These are phyloP conservation scores for Furnarius figulus DNA, from an alignment of 2,113 vertebrate species.

Conservation along the genomic window DNA sequence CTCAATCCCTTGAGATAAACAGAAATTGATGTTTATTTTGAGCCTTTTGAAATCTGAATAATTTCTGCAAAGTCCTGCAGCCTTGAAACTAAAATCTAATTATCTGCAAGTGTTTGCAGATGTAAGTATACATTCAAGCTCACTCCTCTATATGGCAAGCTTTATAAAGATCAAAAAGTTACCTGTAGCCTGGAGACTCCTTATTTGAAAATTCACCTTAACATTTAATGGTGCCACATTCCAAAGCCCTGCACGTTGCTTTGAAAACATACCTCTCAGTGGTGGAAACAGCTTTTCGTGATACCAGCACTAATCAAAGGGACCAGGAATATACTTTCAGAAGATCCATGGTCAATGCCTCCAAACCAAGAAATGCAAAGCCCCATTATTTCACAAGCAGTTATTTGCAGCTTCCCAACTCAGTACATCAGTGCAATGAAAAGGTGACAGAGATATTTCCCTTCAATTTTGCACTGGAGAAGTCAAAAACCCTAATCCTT, in stretches of 20 bases:
- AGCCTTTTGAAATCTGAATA: conserved; percentile 57
- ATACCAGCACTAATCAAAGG: neutral
- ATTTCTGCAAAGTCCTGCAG: conserved; percentile 41
- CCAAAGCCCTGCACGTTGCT: neutral
- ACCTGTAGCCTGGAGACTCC: conserved; percentile 38
- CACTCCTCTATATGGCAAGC: neutral
- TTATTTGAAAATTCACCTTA: conserved; percentile 28
- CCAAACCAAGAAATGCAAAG: neutral
- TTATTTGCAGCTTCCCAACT: neutral
- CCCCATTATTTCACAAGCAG: neutral
- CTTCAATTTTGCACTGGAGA: neutral
- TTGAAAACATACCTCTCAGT: neutral
- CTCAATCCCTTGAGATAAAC: conserved; percentile 32
- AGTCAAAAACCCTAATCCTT: neutral
- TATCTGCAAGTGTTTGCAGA: conserved; percentile 44
- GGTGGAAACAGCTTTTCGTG: neutral
- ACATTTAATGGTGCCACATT: conserved; percentile 30
- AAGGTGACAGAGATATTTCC: neutral
- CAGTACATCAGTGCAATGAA: neutral
- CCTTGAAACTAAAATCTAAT: conserved; percentile 60
- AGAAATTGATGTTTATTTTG: conserved; percentile 58
- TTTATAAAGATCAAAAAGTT: conserved; percentile 66
- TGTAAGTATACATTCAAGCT: conserved; percentile 26
- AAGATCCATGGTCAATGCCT: neutral
- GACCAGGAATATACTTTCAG: neutral